phyloP scores from a whole-genome alignment of 1,140 invertebrate genomes.

The Alviniconcha marisindica region DNA sequence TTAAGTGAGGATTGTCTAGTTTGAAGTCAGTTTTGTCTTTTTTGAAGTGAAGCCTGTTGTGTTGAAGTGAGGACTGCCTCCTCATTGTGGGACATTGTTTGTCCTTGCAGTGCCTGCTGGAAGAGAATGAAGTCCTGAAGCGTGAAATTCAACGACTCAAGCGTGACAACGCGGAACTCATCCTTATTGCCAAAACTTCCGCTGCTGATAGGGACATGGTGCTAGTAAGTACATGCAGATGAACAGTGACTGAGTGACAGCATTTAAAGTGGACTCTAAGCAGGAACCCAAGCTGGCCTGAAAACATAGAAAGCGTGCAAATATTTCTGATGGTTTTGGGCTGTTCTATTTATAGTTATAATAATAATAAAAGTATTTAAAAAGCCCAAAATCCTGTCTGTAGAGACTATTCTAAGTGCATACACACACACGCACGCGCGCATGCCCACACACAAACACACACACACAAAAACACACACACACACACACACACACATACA shows the following conservation, averaged over 20 bases:
- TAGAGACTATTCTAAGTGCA: no score
- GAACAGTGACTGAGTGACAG: background rate
- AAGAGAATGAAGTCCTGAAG: constrained; percentile 20
- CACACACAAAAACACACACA: no score
- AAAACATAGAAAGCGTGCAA: no score
- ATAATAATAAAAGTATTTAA: no score
- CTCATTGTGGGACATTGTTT: background rate
- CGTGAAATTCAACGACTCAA: constrained; percentile 29
- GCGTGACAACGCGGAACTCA: constrained; percentile 24
- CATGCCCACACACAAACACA: no score
- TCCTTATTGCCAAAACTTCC: constrained; percentile 20
- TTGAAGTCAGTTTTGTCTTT: background rate
- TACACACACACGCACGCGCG: no score
- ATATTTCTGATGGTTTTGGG: no score
- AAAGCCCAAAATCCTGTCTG: no score
- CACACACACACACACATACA: no score
- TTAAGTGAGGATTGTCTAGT: no score
- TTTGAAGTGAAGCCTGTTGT: background rate
- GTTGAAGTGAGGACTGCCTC: background rate
- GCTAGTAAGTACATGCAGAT: constrained; percentile 4
- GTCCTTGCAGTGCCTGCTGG: constrained; percentile 5
- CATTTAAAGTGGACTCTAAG: background rate
- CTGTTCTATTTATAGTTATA: no score
- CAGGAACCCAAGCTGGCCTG: background rate
- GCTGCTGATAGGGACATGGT: background rate